Evolutionary conservation across 2,797 vertebrate species (phyloP).

Genomic region (Lepilemur ruficaudatus): DNA sequence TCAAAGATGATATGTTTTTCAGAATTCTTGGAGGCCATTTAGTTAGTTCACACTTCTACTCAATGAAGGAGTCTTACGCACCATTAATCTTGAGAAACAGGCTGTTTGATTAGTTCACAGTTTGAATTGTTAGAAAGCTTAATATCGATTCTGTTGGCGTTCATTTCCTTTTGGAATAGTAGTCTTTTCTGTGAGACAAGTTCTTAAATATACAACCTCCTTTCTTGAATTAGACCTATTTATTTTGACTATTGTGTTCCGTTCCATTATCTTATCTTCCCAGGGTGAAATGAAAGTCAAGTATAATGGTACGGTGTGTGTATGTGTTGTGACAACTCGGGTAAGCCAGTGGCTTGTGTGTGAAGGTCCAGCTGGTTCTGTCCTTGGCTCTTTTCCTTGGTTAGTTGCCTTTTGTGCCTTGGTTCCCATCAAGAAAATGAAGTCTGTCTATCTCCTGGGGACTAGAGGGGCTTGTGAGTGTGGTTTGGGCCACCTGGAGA

Average conservation of each 20-base stretch:
- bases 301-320: rapidly evolving
- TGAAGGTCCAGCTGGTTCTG: background rate
- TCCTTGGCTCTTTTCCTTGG: background rate
- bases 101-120: background rate
- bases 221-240: background rate
- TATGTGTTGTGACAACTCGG: rapidly evolving
- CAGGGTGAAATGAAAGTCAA: background rate
- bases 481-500: background rate
- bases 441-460: background rate
- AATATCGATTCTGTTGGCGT: background rate
- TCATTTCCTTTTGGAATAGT: background rate
- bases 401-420: background rate
- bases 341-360: background rate
- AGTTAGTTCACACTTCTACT: background rate
- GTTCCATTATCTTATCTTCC: background rate
- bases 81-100: background rate
- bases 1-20: background rate
- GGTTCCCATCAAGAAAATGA: background rate
- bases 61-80: background rate
- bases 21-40: background rate
- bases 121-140: background rate
- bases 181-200: background rate
- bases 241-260: background rate
- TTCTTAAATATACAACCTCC: background rate
- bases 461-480: background rate